Conservation (phyloP, 1,140 invertebrate species). For the Magallana ariakensis region DNA sequence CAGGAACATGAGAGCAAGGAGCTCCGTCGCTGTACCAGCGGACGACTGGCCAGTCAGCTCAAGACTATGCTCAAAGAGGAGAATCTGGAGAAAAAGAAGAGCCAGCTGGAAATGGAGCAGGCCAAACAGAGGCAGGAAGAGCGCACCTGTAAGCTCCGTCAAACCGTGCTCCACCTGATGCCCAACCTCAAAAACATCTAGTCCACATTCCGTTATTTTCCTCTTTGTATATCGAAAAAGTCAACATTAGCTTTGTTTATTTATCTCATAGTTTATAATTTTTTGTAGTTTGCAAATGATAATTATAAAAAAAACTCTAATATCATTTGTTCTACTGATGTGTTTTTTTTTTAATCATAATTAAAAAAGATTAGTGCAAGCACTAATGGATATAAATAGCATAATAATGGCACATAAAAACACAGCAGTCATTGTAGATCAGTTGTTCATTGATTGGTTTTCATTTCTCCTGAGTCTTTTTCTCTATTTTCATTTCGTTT, state of each 20-base stretch:
- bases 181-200: not conserved
- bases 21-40: constrained; percentile 33
- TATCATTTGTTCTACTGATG: not conserved
- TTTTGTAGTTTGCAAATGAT: not conserved
- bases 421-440: not conserved
- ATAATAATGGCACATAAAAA: not conserved
- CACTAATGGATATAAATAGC: not conserved
- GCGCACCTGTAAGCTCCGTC: not conserved
- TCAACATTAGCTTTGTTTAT: no score
- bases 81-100: not conserved
- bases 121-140: constrained; percentile 23
- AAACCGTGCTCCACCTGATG: constrained; percentile 40
- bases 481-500: constrained; percentile 46
- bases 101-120: not conserved
- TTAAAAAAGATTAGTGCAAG: no score
- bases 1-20: constrained; percentile 40
- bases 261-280: no score
- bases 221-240: no score
- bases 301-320: not conserved
- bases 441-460: not conserved
- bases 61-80: not conserved
- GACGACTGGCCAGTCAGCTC: constrained; percentile 44
- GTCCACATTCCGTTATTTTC: no score
- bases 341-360: not conserved
- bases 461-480: constrained; percentile 60